A percentile compares a stretch with the other conserved stretches of the same genome.
phyloP scores from a whole-genome alignment of 1,140 invertebrate species.

The Diprion similis region DNA sequence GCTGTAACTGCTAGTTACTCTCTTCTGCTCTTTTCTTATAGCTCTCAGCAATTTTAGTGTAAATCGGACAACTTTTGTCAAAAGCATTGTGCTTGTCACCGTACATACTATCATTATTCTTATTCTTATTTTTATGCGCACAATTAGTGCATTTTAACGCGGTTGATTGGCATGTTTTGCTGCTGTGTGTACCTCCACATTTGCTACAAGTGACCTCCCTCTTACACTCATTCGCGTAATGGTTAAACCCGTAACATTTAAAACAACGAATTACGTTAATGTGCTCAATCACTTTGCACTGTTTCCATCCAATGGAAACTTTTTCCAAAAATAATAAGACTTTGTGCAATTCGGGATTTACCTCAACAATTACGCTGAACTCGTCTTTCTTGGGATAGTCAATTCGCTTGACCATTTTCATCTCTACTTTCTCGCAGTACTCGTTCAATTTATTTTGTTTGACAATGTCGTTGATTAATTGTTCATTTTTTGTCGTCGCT shows the following conservation, averaged over 20 bases:
- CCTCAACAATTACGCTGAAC: constrained; percentile 17
- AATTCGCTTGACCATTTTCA: constrained; percentile 20
- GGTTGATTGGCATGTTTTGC: constrained; percentile 16
- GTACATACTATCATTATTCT: constrained; percentile 11
- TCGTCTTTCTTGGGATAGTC: constrained; percentile 8
- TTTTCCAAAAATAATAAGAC: constrained; percentile 13
- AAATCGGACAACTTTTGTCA: constrained; percentile 14
- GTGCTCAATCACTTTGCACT: constrained; percentile 14
- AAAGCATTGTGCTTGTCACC: constrained; percentile 22
- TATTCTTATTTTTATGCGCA: constrained; percentile 15
- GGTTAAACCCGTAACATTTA: constrained; percentile 18
- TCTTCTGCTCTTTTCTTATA: constrained; percentile 20
- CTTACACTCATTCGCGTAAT: constrained; percentile 15
- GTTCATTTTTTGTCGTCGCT: constrained; percentile 14
- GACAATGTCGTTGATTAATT: constrained; percentile 10
- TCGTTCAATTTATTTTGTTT: constrained; percentile 18
- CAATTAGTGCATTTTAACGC: constrained; percentile 23
- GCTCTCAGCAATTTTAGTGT: constrained; percentile 16
- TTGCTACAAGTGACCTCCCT: constrained; percentile 15
- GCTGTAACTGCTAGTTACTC: constrained; percentile 20
- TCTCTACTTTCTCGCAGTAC: constrained; percentile 16
- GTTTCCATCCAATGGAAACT: constrained; percentile 19
- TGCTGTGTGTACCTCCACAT: constrained; percentile 19
- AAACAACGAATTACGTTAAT: constrained; percentile 16
- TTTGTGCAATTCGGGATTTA: constrained; percentile 18